These are phyloP conservation scores for Megamerina dolium DNA, from an alignment of 2,888 invertebrate genomes.

Conservation along the genomic window DNA sequence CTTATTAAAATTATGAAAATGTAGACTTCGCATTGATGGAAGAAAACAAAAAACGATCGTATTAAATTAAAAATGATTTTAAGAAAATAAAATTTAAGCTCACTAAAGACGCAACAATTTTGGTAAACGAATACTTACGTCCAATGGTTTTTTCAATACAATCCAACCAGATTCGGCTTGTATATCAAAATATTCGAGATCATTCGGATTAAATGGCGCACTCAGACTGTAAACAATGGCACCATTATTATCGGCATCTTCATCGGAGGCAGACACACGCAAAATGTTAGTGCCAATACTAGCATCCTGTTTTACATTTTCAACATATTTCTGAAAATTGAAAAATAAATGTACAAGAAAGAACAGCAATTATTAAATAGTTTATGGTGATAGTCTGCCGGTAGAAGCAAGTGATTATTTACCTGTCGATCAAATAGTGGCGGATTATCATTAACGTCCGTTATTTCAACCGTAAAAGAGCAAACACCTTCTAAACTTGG, in stretches of 20 bases:
- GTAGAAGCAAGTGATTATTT: no score
- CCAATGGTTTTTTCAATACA: constrained; percentile 87
- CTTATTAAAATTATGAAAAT: no score
- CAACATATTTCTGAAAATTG: constrained; percentile 83
- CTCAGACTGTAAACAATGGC: constrained; percentile 88
- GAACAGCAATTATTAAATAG: no score
- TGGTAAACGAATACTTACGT: constrained; percentile 70
- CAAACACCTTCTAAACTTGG: constrained; percentile 96
- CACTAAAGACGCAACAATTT: no score
- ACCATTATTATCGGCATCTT: constrained; percentile 95
- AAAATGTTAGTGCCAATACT: constrained; percentile 91
- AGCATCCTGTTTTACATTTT: constrained; percentile 94
- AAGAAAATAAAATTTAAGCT: no score
- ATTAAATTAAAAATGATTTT: no score
- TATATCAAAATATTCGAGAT: constrained; percentile 93
- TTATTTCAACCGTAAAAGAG: constrained; percentile 96
- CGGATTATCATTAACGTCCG: constrained; percentile 96
- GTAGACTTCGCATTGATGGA: no score
- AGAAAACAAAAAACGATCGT: no score
- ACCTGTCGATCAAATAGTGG: constrained; percentile 93
- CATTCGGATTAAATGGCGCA: constrained; percentile 80
- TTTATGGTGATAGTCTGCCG: no score
- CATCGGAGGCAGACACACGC: constrained; percentile 91
- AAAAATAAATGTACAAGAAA: no score
- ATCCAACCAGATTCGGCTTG: constrained; percentile 98